A percentile compares a stretch with the other conserved stretches of the same genome.
These are phyloP conservation scores for Drosophila testacea DNA, from an alignment of 2,888 invertebrate genomes.

Conservation along the genomic window DNA sequence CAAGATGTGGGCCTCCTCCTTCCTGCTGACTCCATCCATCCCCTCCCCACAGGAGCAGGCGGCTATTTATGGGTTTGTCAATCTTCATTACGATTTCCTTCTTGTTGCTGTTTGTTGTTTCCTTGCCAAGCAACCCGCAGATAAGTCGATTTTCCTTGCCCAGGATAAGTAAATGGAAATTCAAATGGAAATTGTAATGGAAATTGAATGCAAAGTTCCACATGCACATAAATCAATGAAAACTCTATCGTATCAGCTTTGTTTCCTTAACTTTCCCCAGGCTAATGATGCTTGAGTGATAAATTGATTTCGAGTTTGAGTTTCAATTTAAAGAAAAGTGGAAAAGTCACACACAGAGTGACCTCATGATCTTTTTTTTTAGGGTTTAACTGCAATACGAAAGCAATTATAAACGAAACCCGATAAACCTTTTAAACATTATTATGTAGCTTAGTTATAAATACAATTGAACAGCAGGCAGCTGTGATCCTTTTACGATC, in stretches of 20 bases:
- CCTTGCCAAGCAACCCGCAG: constrained; percentile 61
- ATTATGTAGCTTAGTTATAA: neutral
- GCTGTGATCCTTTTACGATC: constrained; percentile 2
- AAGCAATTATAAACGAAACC: constrained; percentile 10
- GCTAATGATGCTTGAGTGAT: constrained; percentile 62
- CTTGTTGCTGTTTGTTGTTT: neutral
- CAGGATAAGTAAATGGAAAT: constrained; percentile 54
- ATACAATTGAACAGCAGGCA: constrained; percentile 18
- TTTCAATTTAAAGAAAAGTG: neutral
- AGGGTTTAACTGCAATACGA: constrained; percentile 11
- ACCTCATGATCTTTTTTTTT: constrained; percentile 19
- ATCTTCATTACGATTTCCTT: constrained; percentile 64
- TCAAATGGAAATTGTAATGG: constrained; percentile 34
- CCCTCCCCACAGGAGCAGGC: neutral
- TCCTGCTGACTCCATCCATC: neutral
- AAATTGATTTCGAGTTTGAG: constrained; percentile 42
- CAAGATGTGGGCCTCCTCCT: constrained; percentile 60
- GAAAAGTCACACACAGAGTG: constrained; percentile 3
- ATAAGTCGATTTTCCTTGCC: constrained; percentile 37
- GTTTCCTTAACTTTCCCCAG: constrained; percentile 39
- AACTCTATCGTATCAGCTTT: constrained; percentile 11
- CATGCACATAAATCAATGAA: constrained; percentile 50
- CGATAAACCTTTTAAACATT: constrained; percentile 7
- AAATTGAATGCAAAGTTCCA: constrained; percentile 58
- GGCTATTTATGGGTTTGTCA: constrained; percentile 70